Percentiles rank a stretch among this genome's conserved stretches.
phyloP scores from a whole-genome alignment of 1,140 invertebrate species.

The Aleiodes sp. region DNA sequence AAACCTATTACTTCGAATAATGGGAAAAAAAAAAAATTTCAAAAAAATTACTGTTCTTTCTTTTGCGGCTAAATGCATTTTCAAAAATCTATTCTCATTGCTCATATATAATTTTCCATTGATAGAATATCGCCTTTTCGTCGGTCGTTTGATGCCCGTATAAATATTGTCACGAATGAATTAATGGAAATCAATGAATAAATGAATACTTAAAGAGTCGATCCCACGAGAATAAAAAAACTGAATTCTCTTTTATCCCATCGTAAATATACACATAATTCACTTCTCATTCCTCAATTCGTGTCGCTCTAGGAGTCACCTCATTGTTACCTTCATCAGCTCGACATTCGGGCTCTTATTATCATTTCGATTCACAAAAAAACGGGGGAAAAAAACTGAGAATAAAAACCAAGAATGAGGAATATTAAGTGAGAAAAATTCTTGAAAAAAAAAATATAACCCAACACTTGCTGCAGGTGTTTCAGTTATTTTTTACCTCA shows the following conservation, averaged over 20 bases:
- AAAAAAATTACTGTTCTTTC: too few species aligned
- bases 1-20: too few species aligned
- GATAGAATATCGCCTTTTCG: not conserved
- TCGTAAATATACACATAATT: not conserved
- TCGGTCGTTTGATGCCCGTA: not conserved
- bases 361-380: not conserved
- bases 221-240: not conserved
- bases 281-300: not conserved
- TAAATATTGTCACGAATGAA: conserved; percentile 26
- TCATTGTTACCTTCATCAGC: conserved; percentile 5
- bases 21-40: too few species aligned
- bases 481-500: conserved; percentile 11
- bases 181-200: conserved; percentile 35
- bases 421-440: too few species aligned
- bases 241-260: not conserved
- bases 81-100: not conserved
- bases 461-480: conserved; percentile 57
- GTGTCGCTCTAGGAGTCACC: conserved; percentile 1
- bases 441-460: too few species aligned
- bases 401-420: too few species aligned
- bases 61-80: too few species aligned
- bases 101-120: not conserved
- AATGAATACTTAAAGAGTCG: conserved; percentile 34
- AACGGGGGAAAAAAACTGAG: conserved; percentile 5
- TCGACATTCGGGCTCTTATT: not conserved